Conservation (phyloP, 1,140 invertebrate species). For the Lethrus apterus region DNA sequence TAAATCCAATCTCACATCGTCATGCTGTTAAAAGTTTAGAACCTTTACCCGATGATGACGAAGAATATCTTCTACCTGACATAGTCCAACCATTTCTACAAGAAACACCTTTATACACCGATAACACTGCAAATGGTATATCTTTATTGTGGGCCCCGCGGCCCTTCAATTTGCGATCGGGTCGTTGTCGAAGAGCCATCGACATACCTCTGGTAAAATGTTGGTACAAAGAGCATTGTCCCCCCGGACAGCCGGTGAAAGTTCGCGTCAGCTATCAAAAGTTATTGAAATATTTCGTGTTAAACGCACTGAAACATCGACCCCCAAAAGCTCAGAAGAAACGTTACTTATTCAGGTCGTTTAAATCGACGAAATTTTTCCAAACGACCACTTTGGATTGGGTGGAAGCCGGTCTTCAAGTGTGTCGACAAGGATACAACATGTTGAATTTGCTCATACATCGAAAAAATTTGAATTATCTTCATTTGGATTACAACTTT, state of each 20-base stretch:
- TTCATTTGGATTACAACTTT: conserved; percentile 99
- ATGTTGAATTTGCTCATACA: conserved; percentile 99
- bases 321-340: conserved; percentile 99
- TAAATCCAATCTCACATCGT: conserved; percentile 97
- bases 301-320: conserved; percentile 95
- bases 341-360: conserved; percentile 94
- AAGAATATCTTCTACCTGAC: conserved; percentile 89
- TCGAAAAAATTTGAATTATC: conserved; percentile 98
- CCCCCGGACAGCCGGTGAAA: conserved; percentile 97
- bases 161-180: conserved; percentile 94
- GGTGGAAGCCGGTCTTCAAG: conserved; percentile 97
- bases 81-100: conserved; percentile 87
- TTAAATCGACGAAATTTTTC: conserved; percentile 99
- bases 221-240: conserved; percentile 98
- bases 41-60: conserved; percentile 85
- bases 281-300: conserved; percentile 94
- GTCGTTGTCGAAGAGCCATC: conserved; percentile 76
- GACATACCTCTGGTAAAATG: conserved; percentile 96
- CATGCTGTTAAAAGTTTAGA: conserved; percentile 81
- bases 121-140: conserved; percentile 99
- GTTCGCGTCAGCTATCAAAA: conserved; percentile 99
- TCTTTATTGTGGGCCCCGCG: conserved; percentile 96
- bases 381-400: conserved; percentile 99
- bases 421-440: conserved; percentile 98
- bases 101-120: conserved; percentile 93